phyloP scores from a whole-genome alignment of 1,140 invertebrate genomes.

The Neuroterus valhalla region DNA sequence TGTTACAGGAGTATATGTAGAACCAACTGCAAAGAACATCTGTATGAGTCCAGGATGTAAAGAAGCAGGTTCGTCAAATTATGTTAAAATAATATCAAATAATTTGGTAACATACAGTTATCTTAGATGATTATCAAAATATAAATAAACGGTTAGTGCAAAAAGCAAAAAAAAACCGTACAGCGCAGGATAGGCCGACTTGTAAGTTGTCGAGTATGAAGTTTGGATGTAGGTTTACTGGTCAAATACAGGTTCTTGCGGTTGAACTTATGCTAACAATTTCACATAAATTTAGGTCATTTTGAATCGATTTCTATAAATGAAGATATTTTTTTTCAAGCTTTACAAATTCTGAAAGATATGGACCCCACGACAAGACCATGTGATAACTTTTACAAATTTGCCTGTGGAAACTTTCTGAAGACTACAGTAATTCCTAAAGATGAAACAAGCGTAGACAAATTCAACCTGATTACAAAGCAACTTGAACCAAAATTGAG shows the following conservation, averaged over 20 bases:
- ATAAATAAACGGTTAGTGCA: no score
- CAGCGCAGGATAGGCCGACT: no score
- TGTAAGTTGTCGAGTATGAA: no score
- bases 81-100: not conserved
- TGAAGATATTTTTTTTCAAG: conserved; percentile 49
- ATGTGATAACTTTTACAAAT: conserved; percentile 89
- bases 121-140: not conserved
- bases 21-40: conserved; percentile 61
- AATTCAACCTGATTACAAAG: conserved; percentile 88
- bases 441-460: conserved; percentile 84
- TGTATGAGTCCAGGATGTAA: conserved; percentile 81
- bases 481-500: conserved; percentile 86
- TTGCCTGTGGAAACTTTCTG: conserved; percentile 76
- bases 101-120: not conserved
- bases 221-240: no score
- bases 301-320: no score
- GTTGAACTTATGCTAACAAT: no score
- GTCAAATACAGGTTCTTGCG: no score
- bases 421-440: conserved; percentile 76
- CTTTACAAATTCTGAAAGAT: conserved; percentile 75
- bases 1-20: conserved; percentile 38
- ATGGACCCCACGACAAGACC: conserved; percentile 79
- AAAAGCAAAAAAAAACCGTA: no score
- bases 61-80: conserved; percentile 76
- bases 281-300: no score